These are phyloP conservation scores for Pleuronectes platessa DNA, from an alignment of 2,113 vertebrate genomes.

Conservation along the genomic window DNA sequence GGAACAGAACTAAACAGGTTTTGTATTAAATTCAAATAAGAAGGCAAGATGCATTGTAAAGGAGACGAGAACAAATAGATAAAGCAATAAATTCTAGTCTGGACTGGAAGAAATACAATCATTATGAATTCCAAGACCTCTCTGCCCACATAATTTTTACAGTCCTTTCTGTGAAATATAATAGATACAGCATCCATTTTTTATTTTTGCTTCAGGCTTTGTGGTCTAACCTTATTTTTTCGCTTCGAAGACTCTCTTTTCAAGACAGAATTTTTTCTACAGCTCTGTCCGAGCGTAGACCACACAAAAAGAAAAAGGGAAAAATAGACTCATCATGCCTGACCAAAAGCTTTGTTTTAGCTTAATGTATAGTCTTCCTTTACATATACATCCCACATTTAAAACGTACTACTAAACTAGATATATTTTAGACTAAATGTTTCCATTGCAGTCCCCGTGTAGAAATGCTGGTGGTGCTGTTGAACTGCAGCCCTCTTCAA, in stretches of 20 bases:
- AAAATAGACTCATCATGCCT: slow-evolving; percentile 20
- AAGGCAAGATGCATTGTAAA: background rate
- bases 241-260: slow-evolving; percentile 62
- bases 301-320: background rate
- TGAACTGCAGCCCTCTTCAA: slow-evolving; percentile 54
- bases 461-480: slow-evolving; percentile 73
- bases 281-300: slow-evolving; percentile 29
- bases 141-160: slow-evolving; percentile 4
- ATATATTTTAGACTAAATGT: background rate
- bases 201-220: slow-evolving; percentile 52
- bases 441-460: slow-evolving; percentile 54
- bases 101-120: slow-evolving; percentile 21
- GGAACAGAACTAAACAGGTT: background rate
- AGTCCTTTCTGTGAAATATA: slow-evolving; percentile 43
- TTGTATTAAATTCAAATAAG: background rate
- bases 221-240: slow-evolving; percentile 70
- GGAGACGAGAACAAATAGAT: background rate
- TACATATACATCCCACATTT: background rate
- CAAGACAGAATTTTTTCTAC: slow-evolving; percentile 24
- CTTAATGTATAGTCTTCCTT: background rate
- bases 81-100: background rate
- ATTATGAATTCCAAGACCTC: slow-evolving; percentile 24
- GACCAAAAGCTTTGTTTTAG: slow-evolving; percentile 6
- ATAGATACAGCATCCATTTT: slow-evolving; percentile 38
- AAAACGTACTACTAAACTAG: background rate